A percentile compares a stretch with the other conserved stretches of the same genome.
Conservation (phyloP, 2,888 invertebrate genomes). For the Torymus aiolomorphi region DNA sequence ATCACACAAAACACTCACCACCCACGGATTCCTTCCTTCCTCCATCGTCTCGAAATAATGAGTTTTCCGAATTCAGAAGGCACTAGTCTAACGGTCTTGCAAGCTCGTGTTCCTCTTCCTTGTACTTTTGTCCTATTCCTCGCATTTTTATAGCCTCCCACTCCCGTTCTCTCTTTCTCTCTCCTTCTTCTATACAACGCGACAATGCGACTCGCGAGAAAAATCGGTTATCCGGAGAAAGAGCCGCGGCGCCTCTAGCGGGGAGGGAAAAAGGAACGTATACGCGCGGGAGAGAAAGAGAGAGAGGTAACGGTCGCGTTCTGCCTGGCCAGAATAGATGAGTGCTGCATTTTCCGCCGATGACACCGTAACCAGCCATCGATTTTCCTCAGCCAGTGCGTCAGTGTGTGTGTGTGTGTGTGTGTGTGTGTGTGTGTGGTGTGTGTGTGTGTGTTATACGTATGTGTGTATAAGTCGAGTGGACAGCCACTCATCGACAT, state of each 20-base stretch:
- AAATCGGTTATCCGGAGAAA: conserved; percentile 27
- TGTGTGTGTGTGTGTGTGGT: background rate
- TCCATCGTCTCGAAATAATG: background rate
- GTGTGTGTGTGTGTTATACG: conserved; percentile 49
- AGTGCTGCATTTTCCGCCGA: conserved; percentile 72
- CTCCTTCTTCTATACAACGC: background rate
- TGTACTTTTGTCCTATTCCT: too few relatives aligned
- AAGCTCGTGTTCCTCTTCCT: too few relatives aligned
- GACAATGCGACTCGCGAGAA: conserved; percentile 2
- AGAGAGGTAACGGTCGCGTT: conserved; percentile 72
- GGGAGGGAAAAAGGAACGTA: background rate
- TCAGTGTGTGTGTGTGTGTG: conserved; percentile 35
- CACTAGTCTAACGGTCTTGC: conserved; percentile 13
- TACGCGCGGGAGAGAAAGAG: conserved; percentile 22
- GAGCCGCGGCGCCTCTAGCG: background rate
- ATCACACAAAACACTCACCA: too few relatives aligned
- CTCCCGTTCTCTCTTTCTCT: background rate
- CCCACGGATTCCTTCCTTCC: too few relatives aligned
- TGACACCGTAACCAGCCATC: conserved; percentile 62
- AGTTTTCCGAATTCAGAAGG: background rate
- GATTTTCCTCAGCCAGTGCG: background rate
- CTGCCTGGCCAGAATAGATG: conserved; percentile 73
- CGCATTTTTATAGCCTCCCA: too few relatives aligned
- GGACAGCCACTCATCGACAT: too few relatives aligned
- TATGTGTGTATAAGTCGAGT: too few relatives aligned